Evolutionary conservation across 2,113 vertebrate species (phyloP).

Genomic region (Galbula dea): DNA sequence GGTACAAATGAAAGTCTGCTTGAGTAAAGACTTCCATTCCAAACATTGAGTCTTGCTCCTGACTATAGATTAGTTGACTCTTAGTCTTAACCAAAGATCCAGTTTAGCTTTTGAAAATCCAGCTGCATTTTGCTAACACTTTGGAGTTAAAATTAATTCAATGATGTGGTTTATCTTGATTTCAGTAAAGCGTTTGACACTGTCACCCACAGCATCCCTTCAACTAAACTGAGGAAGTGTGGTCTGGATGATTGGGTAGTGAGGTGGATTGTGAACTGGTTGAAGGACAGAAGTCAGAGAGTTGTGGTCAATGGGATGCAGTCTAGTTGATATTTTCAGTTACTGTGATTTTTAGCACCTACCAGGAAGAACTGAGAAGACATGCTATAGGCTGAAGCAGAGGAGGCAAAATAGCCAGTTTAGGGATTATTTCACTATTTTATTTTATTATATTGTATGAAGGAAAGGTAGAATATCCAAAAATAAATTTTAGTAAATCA

Average conservation of each 20-base stretch:
- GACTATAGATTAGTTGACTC: neutral
- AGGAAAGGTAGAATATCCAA: neutral
- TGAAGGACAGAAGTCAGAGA: too few species aligned
- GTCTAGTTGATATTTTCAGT: neutral
- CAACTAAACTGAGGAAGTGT: too few species aligned
- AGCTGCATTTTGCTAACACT: neutral
- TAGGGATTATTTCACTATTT: neutral
- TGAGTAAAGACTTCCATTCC: neutral
- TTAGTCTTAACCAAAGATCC: neutral
- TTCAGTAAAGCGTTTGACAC: too few species aligned
- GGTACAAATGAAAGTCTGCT: neutral
- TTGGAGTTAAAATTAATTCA: neutral
- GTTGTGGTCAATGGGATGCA: too few species aligned
- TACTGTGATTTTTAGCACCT: neutral
- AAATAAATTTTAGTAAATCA: neutral
- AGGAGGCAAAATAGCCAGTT: neutral
- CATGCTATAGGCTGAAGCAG: neutral
- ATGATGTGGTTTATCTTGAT: too few species aligned
- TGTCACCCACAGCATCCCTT: too few species aligned
- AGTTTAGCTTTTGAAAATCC: neutral
- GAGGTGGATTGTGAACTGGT: too few species aligned
- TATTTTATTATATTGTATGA: neutral
- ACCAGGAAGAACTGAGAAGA: neutral
- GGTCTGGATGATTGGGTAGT: too few species aligned
- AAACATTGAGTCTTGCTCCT: neutral